Evolutionary conservation across 2,113 vertebrate genomes (phyloP), one percentile per base, ranked within the genome.

Genomic region (Bufo bufo): DNA sequence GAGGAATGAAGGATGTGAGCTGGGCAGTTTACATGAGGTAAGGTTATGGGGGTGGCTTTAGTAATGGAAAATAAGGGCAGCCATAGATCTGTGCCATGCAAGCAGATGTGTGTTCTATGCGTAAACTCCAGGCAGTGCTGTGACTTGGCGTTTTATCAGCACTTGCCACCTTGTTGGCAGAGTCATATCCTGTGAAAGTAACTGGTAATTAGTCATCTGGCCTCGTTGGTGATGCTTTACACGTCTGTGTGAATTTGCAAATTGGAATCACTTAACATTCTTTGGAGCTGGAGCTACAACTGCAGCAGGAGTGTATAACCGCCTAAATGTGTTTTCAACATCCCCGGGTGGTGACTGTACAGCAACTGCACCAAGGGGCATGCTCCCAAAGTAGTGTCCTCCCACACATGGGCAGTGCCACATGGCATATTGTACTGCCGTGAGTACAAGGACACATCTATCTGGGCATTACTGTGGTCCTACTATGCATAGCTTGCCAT

Each of bases 201-300:
- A n/a, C 80, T 49, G 43, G 43, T 82, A 78, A 56, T n/a, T n/a
- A 61, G 19, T 82, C 59, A 82, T n/a, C 65, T 82, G 58, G 79
- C 6, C 75, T 20, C 58, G 50, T 23, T 43, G 52, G 20, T 80
- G 77, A 33, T 17, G 17, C 14, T 65, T 82, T n/a, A 19, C 80
- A 82, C 43, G 1, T 19, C 79, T 45, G 63, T 83, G 49, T 52
- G 47, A 83, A 23, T 49, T 11, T 6, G 14, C 13, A 45, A 81
- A 59, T 20, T 14, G 43, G 20, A 54, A 11, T 54, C 52, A 54
- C 52, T 11, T 54, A 7, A 54, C 52, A 54, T 54, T 54, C 10
- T 54, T 7, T 54, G 52, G 52, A 54, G 52, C 10, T 54, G 10
- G 52, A 54, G 52, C 6, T 7, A 11, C 52, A 6, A 54, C 52